A percentile compares a stretch with the other conserved stretches of the same genome.
phyloP scores from a whole-genome alignment of 2,113 vertebrate genomes.

The Petromus typicus region DNA sequence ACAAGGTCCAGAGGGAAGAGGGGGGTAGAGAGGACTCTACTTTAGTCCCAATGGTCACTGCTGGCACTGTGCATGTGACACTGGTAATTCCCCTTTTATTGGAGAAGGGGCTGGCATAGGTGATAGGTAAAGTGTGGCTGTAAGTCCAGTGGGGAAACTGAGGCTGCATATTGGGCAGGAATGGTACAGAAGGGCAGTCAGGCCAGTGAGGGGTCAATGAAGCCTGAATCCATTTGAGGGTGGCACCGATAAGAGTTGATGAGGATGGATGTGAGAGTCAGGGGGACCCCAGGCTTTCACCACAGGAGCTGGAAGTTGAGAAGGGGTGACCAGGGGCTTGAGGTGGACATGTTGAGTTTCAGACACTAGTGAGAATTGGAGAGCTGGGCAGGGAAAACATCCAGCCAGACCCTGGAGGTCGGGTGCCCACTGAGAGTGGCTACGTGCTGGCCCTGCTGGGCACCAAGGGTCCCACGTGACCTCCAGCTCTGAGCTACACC shows the following conservation, averaged over 20 bases:
- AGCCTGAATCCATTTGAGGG: not conserved
- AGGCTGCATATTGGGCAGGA: not conserved
- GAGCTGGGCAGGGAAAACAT: too few relatives aligned
- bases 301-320: too few relatives aligned
- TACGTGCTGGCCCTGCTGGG: not conserved
- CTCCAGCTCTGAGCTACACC: not conserved
- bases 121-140: not conserved
- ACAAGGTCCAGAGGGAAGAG: not conserved
- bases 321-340: not conserved
- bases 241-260: not conserved
- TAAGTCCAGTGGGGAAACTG: too few relatives aligned
- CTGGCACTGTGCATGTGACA: not conserved
- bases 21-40: not conserved
- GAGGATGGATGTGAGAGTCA: too few relatives aligned
- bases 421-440: not conserved
- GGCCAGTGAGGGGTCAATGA: not conserved
- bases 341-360: not conserved
- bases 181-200: not conserved
- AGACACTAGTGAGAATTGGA: not conserved
- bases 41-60: not conserved
- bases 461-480: not conserved
- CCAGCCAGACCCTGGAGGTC: not conserved
- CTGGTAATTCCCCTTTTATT: too few relatives aligned
- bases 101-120: not conserved
- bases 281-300: not conserved